These are phyloP conservation scores for Drosophila fuyamai DNA, from an alignment of 1,140 invertebrate genomes.

Conservation along the genomic window DNA sequence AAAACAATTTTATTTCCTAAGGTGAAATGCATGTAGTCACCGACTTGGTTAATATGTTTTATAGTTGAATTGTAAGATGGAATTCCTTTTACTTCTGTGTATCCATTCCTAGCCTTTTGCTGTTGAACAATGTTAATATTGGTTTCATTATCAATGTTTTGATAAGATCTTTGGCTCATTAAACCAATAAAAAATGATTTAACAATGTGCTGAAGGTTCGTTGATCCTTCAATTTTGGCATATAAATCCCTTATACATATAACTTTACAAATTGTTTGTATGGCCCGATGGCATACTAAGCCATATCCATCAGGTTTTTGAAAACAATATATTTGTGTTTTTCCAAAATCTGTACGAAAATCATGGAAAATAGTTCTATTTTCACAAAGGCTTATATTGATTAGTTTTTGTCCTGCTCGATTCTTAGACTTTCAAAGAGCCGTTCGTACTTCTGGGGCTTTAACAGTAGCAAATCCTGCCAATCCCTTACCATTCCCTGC, in stretches of 20 bases:
- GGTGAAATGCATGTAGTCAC: constrained; percentile 92
- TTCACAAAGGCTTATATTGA: constrained; percentile 92
- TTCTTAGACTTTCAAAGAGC: constrained; percentile 92
- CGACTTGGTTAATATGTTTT: constrained; percentile 90
- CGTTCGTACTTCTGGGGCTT: constrained; percentile 87
- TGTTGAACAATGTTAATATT: constrained; percentile 96
- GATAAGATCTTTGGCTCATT: constrained; percentile 94
- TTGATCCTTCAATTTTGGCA: constrained; percentile 96
- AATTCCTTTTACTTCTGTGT: constrained; percentile 93
- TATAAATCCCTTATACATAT: constrained; percentile 97
- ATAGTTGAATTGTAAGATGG: constrained; percentile 87
- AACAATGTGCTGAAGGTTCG: constrained; percentile 91
- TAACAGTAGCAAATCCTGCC: constrained; percentile 92
- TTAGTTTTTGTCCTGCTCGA: constrained; percentile 93
- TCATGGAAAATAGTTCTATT: constrained; percentile 96
- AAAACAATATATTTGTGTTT: constrained; percentile 94
- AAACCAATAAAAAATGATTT: constrained; percentile 98
- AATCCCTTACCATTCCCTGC: constrained; percentile 96
- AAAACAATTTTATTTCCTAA: constrained; percentile 90
- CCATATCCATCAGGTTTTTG: constrained; percentile 96
- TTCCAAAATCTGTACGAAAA: constrained; percentile 94
- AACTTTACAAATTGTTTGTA: constrained; percentile 94
- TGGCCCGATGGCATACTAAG: constrained; percentile 93
- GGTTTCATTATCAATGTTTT: constrained; percentile 95
- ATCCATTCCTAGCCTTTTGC: constrained; percentile 89